Evolutionary conservation across 1,140 invertebrate genomes (phyloP).

Genomic region (Panonychus citri): DNA sequence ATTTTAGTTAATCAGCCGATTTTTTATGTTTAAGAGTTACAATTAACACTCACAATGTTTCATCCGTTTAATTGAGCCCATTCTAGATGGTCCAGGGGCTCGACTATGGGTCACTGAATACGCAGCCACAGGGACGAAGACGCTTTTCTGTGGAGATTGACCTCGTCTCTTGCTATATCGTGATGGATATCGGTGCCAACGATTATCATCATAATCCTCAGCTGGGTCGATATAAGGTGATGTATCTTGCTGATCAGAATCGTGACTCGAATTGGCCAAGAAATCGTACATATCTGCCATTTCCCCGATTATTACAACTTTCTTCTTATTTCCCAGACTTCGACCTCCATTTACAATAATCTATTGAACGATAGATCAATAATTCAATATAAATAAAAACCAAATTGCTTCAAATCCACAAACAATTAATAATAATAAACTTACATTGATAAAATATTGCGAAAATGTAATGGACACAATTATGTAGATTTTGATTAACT

Average conservation of each 20-base stretch:
- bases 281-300: slow-evolving; percentile 1
- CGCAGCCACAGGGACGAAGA: slow-evolving; percentile 9
- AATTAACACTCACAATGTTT: slow-evolving; percentile 2
- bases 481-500: too few relatives aligned
- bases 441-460: too few relatives aligned
- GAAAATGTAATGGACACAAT: too few relatives aligned
- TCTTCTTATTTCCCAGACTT: slow-evolving; percentile 1
- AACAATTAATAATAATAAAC: too few relatives aligned
- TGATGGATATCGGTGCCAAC: neutral
- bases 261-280: neutral
- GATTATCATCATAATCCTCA: neutral
- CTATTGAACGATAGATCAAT: neutral
- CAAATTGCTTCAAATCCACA: too few relatives aligned
- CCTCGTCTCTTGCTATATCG: neutral
- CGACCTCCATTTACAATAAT: neutral
- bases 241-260: neutral
- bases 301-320: slow-evolving; percentile 5
- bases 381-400: too few relatives aligned
- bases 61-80: neutral
- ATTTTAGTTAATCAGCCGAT: too few relatives aligned
- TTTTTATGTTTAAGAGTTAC: neutral
- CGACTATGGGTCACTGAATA: slow-evolving; percentile 7
- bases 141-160: neutral
- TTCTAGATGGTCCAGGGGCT: neutral
- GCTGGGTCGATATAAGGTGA: neutral